phyloP scores from a whole-genome alignment of 2,113 vertebrate genomes.

The Epinephelus cyanopodus region DNA sequence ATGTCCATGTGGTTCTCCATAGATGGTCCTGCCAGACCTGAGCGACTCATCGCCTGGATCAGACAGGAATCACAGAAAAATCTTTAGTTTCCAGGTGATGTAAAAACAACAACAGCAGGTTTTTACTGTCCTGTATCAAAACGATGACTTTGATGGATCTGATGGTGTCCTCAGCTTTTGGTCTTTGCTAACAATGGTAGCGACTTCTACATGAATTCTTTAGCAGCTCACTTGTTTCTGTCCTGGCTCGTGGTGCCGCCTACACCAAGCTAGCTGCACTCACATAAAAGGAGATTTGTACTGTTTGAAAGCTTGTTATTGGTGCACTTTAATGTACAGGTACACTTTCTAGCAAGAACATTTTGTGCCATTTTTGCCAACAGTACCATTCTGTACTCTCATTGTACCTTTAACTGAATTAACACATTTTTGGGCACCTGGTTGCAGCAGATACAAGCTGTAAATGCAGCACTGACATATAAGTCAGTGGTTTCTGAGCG shows the following conservation, averaged over 20 bases:
- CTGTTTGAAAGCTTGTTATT: too few species aligned
- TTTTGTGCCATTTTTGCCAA: background rate
- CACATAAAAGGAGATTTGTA: too few species aligned
- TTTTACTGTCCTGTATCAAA: background rate
- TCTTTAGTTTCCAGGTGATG: slow-evolving; percentile 1
- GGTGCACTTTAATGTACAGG: too few species aligned
- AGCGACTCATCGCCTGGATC: slow-evolving; percentile 89
- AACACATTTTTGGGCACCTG: background rate
- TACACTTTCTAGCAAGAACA: too few species aligned
- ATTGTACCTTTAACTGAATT: background rate
- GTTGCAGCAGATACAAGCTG: background rate
- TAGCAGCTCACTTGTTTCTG: too few species aligned
- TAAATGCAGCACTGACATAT: background rate
- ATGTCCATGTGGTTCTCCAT: slow-evolving; percentile 93
- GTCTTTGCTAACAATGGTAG: too few species aligned
- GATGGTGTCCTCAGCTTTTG: background rate
- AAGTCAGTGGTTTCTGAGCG: background rate
- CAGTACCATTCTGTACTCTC: background rate
- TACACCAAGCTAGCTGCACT: too few species aligned
- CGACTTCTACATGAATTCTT: too few species aligned
- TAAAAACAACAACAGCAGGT: background rate
- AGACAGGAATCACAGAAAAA: slow-evolving; percentile 21
- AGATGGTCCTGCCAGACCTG: slow-evolving; percentile 89
- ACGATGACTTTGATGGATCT: background rate
- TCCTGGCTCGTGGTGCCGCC: too few species aligned